phyloP scores from a whole-genome alignment of 2,113 vertebrate species.

The Peucedramus taeniatus region DNA sequence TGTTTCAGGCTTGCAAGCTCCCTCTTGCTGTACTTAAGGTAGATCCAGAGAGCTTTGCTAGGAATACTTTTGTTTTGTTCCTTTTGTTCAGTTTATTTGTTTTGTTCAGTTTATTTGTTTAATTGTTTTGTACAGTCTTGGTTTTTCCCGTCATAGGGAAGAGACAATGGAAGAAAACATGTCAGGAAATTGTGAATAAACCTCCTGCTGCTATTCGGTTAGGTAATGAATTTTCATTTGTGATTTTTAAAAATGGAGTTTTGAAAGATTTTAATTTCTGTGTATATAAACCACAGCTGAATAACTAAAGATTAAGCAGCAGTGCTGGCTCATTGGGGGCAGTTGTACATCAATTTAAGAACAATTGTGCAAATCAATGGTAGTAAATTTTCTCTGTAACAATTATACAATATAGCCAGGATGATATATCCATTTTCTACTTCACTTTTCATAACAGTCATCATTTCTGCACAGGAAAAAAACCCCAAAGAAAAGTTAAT shows the following conservation, averaged over 20 bases:
- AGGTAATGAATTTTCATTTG: neutral
- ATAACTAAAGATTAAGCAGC: neutral
- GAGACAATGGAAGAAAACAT: neutral
- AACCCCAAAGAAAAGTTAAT: neutral
- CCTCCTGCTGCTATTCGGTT: neutral
- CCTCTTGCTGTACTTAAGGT: neutral
- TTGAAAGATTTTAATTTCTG: neutral
- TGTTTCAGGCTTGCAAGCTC: neutral
- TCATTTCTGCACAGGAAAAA: neutral
- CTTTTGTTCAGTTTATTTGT: neutral
- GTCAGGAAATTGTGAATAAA: neutral
- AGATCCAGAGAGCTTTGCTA: neutral
- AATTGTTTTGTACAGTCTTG: neutral
- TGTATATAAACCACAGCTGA: neutral
- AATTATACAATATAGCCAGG: neutral
- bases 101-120: neutral
- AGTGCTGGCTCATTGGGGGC: neutral
- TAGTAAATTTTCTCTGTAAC: neutral
- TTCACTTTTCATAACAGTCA: neutral
- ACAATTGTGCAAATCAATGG: neutral
- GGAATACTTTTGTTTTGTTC: neutral
- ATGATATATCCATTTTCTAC: neutral
- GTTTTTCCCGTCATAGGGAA: neutral
- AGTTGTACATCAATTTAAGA: neutral
- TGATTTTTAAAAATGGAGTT: neutral